phyloP scores from a whole-genome alignment of 2,888 invertebrate genomes.

The Andricus quercusramuli region DNA sequence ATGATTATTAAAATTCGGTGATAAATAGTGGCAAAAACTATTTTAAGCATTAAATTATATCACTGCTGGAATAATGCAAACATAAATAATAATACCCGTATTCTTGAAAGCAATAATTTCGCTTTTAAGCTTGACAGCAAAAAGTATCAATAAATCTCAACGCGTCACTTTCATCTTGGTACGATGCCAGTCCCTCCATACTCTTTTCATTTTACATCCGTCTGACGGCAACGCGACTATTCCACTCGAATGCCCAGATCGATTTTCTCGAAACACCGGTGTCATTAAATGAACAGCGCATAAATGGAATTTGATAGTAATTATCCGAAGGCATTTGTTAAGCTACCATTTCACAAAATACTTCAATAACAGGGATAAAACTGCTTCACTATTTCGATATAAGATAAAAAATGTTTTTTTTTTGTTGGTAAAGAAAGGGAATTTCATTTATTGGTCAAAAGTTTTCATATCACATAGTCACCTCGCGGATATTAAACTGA shows the following conservation, averaged over 20 bases:
- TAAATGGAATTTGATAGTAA: slow-evolving; percentile 37
- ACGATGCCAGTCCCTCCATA: background rate
- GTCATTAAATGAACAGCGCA: slow-evolving; percentile 1
- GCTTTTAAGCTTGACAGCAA: background rate
- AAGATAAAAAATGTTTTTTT: too few relatives aligned
- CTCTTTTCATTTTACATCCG: background rate
- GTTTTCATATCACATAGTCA: too few relatives aligned
- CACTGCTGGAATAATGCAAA: too few relatives aligned
- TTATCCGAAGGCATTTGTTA: slow-evolving; percentile 46
- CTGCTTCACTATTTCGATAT: too few relatives aligned
- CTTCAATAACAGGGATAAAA: slow-evolving; percentile 39
- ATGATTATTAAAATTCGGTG: too few relatives aligned
- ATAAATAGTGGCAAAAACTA: too few relatives aligned
- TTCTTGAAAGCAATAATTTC: background rate
- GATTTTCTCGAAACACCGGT: slow-evolving; percentile 1
- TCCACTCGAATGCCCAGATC: background rate
- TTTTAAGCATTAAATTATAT: too few relatives aligned
- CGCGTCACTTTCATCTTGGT: slow-evolving; percentile 6
- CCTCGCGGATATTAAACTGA: too few relatives aligned
- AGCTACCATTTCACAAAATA: slow-evolving; percentile 45
- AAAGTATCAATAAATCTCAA: background rate
- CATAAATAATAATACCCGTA: background rate
- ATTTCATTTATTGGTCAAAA: too few relatives aligned
- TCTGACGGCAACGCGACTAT: slow-evolving; percentile 3
- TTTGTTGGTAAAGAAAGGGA: too few relatives aligned